Percentiles rank a stretch among this genome's conserved stretches.
These are phyloP conservation scores for Brachyalestes nurse DNA, from an alignment of 2,797 vertebrate genomes.

Conservation along the genomic window DNA sequence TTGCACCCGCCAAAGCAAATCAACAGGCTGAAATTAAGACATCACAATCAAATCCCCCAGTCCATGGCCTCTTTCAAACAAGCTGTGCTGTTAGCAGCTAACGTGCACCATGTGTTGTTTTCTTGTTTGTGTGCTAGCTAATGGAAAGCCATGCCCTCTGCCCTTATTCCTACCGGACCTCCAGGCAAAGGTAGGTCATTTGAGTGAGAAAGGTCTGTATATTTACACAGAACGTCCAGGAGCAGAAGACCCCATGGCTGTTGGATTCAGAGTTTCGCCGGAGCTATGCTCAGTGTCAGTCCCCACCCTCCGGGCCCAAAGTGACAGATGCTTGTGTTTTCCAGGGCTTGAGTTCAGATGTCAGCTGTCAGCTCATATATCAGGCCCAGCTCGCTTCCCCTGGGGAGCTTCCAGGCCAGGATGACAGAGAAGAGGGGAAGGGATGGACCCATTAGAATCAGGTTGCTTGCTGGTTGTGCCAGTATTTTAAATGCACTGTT, in stretches of 20 bases:
- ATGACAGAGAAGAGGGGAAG: background rate
- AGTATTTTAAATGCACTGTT: background rate
- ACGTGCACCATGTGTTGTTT: slow-evolving; percentile 45
- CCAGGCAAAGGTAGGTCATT: slow-evolving; percentile 69
- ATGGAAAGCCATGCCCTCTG: slow-evolving; percentile 51
- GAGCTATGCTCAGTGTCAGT: slow-evolving; percentile 58
- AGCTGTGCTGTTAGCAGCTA: slow-evolving; percentile 6
- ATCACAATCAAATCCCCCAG: slow-evolving; percentile 12
- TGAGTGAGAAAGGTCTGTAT: slow-evolving; percentile 76
- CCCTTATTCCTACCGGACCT: slow-evolving; percentile 62
- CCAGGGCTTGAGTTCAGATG: slow-evolving; percentile 69
- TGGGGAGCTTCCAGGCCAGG: slow-evolving; percentile 47
- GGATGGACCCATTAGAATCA: slow-evolving; percentile 11
- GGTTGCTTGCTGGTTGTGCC: background rate
- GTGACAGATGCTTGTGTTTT: slow-evolving; percentile 67
- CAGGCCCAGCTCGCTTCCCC: slow-evolving; percentile 53
- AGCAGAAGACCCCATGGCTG: slow-evolving; percentile 62
- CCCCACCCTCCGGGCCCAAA: slow-evolving; percentile 55
- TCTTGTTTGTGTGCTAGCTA: slow-evolving; percentile 49
- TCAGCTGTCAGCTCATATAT: slow-evolving; percentile 65
- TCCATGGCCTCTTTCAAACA: background rate
- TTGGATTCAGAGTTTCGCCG: slow-evolving; percentile 53
- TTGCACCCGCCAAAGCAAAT: background rate
- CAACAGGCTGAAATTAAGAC: slow-evolving; percentile 17
- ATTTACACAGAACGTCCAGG: slow-evolving; percentile 73